Percentiles rank a stretch among this genome's conserved stretches.
phyloP scores from a whole-genome alignment of 2,797 vertebrate genomes.

The Chrosomus eos region DNA sequence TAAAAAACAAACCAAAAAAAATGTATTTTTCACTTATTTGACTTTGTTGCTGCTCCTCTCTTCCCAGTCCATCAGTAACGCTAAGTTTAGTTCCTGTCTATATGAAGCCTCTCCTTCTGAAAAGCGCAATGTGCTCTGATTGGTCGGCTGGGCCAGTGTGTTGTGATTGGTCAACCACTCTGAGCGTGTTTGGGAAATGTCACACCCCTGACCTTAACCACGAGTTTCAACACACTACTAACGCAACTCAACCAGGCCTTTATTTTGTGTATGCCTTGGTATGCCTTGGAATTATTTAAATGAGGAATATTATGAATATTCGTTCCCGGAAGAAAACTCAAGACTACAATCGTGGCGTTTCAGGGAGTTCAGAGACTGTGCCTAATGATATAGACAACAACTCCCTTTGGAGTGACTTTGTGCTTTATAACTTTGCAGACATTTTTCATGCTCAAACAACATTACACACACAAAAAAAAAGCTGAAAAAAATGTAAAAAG shows the following conservation, averaged over 20 bases:
- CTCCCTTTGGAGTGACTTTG: neutral
- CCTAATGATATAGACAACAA: neutral
- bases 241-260: neutral
- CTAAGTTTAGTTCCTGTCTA: neutral
- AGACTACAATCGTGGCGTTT: neutral
- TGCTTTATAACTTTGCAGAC: neutral
- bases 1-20: too few relatives aligned
- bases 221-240: neutral
- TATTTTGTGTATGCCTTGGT: neutral
- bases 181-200: neutral
- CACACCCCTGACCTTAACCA: neutral
- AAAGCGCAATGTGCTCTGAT: neutral
- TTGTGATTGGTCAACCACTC: neutral
- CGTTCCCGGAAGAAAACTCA: neutral
- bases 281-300: neutral
- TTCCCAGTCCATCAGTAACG: neutral
- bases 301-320: too few relatives aligned
- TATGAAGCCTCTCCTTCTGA: neutral
- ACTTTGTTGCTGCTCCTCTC: neutral
- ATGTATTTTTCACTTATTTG: neutral
- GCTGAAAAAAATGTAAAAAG: too few relatives aligned
- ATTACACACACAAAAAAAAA: too few relatives aligned
- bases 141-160: neutral
- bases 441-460: too few relatives aligned
- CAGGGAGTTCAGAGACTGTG: neutral